Evolutionary conservation across 2,797 vertebrate genomes (phyloP).

Genomic region (Catostomus latipinnis): DNA sequence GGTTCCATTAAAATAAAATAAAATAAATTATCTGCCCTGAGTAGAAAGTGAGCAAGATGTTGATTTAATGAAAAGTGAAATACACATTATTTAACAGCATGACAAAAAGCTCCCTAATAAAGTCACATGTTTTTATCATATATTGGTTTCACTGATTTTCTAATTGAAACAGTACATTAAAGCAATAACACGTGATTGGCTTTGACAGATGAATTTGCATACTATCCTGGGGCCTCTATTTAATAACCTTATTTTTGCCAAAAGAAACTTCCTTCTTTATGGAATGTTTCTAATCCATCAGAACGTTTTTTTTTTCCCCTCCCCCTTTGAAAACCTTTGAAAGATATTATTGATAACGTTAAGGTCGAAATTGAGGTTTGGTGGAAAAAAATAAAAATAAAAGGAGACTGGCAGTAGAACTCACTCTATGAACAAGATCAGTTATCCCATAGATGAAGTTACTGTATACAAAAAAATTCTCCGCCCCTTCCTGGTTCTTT

Average conservation of each 20-base stretch:
- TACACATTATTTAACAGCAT: not conserved
- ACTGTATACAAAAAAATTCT: too few species aligned
- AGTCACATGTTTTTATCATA: not conserved
- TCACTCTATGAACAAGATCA: not conserved
- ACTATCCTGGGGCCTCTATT: not conserved
- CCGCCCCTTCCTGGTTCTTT: too few species aligned
- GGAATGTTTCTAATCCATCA: not conserved
- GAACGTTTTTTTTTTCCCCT: too few species aligned
- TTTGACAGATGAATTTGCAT: conserved; percentile 13
- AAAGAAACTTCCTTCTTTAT: not conserved
- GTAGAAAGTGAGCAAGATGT: not conserved
- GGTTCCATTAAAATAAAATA: not conserved
- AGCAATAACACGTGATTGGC: not conserved
- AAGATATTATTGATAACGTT: not conserved
- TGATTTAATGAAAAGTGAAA: not conserved
- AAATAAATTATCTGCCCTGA: not conserved
- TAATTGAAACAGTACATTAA: not conserved
- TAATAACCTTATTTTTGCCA: not conserved
- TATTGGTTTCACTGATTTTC: not conserved
- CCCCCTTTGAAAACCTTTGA: not conserved
- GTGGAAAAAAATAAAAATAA: not conserved
- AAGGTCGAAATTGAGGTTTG: not conserved
- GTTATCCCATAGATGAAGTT: not conserved
- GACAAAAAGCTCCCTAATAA: not conserved
- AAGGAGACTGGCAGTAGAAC: not conserved